Conservation (phyloP, 2,797 vertebrate species). For the Eutrigla gurnardus region DNA sequence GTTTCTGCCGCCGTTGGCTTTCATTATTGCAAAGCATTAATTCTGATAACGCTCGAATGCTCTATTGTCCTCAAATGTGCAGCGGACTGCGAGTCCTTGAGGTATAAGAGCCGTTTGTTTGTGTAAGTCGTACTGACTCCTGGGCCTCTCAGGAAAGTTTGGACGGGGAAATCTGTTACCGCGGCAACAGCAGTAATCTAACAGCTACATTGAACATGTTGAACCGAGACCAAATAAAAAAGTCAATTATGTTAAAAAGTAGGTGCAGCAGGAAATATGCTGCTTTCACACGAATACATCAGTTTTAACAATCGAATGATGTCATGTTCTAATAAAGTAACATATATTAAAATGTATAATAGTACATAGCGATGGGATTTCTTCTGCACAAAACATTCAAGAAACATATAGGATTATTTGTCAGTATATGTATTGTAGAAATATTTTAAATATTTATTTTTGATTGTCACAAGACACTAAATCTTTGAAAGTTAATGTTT, state of each 20-base stretch:
- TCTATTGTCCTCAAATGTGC: constrained; percentile 28
- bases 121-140: neutral
- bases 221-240: too few relatives aligned
- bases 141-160: constrained; percentile 18
- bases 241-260: neutral
- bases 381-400: neutral
- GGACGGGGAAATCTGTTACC: constrained; percentile 36
- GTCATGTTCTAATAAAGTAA: neutral
- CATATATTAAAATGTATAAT: neutral
- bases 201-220: too few relatives aligned
- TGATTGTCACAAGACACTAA: neutral
- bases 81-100: constrained; percentile 17
- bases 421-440: too few relatives aligned
- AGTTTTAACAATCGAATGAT: neutral
- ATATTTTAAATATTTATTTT: neutral
- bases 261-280: neutral
- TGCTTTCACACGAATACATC: neutral
- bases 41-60: constrained; percentile 7
- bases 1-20: constrained; percentile 31
- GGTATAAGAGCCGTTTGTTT: constrained; percentile 26
- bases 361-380: neutral
- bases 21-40: constrained; percentile 12
- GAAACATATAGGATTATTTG: too few relatives aligned
- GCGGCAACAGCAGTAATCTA: neutral
- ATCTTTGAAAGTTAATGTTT: neutral